Evolutionary conservation across 2,113 vertebrate species (phyloP).

Genomic region (Vicugna pacos): DNA sequence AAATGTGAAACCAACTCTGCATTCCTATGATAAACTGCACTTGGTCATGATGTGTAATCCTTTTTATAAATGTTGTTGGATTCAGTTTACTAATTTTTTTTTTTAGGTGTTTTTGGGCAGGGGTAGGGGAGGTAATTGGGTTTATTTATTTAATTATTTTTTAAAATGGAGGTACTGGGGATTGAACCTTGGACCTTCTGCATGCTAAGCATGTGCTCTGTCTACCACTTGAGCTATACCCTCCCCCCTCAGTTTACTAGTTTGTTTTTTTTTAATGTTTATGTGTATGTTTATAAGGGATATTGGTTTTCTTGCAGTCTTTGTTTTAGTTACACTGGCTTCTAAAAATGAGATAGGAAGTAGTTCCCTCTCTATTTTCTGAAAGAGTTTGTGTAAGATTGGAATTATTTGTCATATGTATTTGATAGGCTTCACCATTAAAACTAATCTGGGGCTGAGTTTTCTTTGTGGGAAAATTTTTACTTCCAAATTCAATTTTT

Average conservation of each 20-base stretch:
- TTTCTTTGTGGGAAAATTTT: constrained; percentile 35
- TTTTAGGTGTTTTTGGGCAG: no score
- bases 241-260: no score
- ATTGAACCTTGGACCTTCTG: no score
- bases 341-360: not conserved
- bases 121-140: no score
- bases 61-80: constrained; percentile 16
- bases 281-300: not conserved
- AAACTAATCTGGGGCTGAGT: not conserved
- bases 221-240: no score
- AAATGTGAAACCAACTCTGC: not conserved
- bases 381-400: constrained; percentile 15
- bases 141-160: no score
- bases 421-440: not conserved
- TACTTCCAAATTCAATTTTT: constrained; percentile 21
- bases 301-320: not conserved
- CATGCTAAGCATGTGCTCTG: no score
- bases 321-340: not conserved
- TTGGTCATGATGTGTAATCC: not conserved
- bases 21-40: not conserved
- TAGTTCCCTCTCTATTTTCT: constrained; percentile 1
- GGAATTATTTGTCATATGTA: not conserved
- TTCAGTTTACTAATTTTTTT: not conserved
- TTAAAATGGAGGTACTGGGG: no score
- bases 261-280: not conserved